Base-by-base conservation (phyloP, 2,113 vertebrate genomes). In the Cryptomyrus ogoouensis region DNA sequence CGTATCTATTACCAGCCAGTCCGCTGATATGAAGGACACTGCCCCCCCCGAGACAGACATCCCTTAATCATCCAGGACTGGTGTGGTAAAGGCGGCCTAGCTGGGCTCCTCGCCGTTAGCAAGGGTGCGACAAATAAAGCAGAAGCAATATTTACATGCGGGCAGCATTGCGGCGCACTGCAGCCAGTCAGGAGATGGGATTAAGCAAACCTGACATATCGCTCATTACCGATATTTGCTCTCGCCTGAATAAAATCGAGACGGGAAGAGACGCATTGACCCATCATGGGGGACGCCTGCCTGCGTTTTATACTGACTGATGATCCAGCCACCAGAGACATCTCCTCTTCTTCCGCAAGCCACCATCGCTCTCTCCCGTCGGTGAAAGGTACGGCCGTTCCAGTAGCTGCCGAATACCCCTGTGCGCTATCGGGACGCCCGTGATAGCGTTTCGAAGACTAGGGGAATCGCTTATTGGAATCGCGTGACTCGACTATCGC, bases 151-250 rank as follows among this genome's bases (percentile, higher is more conserved):
- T 87, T 52, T 52, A 87, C 49, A 87, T 52, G 46, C 85, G 44
- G 46, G 7, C 49, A 2, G 49, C 44, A 3, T 35, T 13, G 7
- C 7, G 9, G 9, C 44, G 5, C 21, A 9, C 46, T 6, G 46
- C 74, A 42, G 83, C 44, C 46, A 86, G 19, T 7, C 39, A 47
- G 44, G 44, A 47, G 44, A n/a, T 47, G 83, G 39, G 39, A 83
- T 44, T 83, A 83, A 83, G 42, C 42, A n/a, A 47, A 84, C 83
- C 83, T 84, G 83, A 84, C 83, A 84, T 12, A 27, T 84, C 39
- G 42, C 83, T 44, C 83, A 44, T 84, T 47, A n/a, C 83, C 10
- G 17, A 24, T 47, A 39, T 84, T 84, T 84, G 83, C 83, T 84
- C 83, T 46, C 9, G 42, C 6, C 44, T 9, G 42, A 84, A 84